phyloP scores from a whole-genome alignment of 2,888 invertebrate species.

The Sipha maydis region DNA sequence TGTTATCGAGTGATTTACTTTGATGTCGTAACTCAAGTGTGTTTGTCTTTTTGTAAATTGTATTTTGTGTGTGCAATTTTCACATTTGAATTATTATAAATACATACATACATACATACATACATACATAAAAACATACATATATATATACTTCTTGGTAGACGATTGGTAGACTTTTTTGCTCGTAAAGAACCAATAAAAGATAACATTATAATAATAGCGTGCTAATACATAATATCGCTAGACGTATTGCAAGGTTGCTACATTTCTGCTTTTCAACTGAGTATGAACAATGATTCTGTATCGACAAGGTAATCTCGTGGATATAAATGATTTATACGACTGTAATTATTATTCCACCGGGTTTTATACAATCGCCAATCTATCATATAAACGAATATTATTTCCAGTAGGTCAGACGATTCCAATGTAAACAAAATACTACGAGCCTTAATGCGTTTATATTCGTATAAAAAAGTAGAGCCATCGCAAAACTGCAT shows the following conservation, averaged over 20 bases:
- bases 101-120: too few relatives aligned
- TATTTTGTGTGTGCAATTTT: background rate
- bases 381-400: background rate
- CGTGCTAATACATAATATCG: background rate
- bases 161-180: background rate
- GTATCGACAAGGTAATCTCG: slow-evolving; percentile 1
- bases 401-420: background rate
- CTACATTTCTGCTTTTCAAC: background rate
- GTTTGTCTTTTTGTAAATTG: background rate
- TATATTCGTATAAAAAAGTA: too few relatives aligned
- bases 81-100: too few relatives aligned
- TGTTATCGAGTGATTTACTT: background rate
- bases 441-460: background rate
- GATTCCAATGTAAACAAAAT: background rate
- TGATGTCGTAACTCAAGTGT: background rate
- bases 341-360: background rate
- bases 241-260: background rate
- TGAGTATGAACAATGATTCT: background rate
- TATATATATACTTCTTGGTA: background rate
- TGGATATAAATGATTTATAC: background rate
- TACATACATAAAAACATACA: too few relatives aligned
- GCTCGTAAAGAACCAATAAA: slow-evolving; percentile 17
- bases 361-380: background rate
- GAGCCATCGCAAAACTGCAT: background rate
- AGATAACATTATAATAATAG: background rate